Percentiles rank a stretch among this genome's conserved stretches.
These are phyloP conservation scores for Atta texana DNA, from an alignment of 1,140 invertebrate genomes.

Conservation along the genomic window DNA sequence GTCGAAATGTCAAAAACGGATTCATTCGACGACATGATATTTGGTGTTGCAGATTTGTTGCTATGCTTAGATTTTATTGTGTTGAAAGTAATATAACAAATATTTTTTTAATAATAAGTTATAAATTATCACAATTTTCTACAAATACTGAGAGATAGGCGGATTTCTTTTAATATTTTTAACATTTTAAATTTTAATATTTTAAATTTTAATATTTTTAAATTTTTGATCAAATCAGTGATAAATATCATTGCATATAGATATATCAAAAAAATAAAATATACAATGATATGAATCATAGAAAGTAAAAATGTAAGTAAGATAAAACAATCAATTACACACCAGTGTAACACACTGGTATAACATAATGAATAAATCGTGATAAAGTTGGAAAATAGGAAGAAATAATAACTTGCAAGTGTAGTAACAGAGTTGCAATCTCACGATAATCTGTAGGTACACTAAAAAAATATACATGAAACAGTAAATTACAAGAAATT, in stretches of 20 bases:
- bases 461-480: background rate
- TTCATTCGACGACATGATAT: background rate
- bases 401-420: background rate
- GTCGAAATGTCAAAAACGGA: constrained; percentile 35
- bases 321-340: background rate
- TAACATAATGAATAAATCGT: background rate
- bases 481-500: constrained; percentile 20
- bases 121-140: background rate
- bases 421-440: background rate
- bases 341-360: background rate
- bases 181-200: background rate
- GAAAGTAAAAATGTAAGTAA: background rate
- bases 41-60: background rate
- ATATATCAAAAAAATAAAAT: background rate
- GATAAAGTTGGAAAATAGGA: background rate
- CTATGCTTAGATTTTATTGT: background rate
- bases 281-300: background rate
- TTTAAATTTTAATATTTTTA: background rate
- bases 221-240: background rate
- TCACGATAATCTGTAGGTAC: background rate
- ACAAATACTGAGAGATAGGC: background rate
- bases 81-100: background rate
- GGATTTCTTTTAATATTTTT: background rate
- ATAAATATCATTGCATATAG: background rate
- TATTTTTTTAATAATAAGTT: background rate